These are phyloP conservation scores for Eleutherodactylus coqui DNA, from an alignment of 2,797 vertebrate genomes.

Conservation along the genomic window DNA sequence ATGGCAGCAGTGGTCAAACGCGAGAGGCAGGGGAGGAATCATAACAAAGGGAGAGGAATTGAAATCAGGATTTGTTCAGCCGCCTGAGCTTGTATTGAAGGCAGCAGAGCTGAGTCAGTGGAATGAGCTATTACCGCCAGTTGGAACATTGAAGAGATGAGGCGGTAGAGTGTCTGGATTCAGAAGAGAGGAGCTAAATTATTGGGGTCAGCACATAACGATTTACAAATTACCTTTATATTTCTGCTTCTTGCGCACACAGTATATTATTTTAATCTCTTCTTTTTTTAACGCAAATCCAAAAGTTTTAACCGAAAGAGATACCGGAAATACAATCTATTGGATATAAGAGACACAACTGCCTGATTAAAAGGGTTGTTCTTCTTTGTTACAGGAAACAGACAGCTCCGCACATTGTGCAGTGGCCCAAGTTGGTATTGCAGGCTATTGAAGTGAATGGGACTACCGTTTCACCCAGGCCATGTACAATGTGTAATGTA, in stretches of 20 bases:
- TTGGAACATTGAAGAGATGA: constrained; percentile 21
- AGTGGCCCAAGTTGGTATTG: too few species aligned
- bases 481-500: too few species aligned
- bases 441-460: too few species aligned
- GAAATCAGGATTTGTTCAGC: constrained; percentile 47
- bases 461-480: too few species aligned
- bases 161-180: constrained; percentile 1
- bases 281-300: neutral
- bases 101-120: constrained; percentile 44
- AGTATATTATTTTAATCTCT: neutral
- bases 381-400: too few species aligned
- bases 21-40: constrained; percentile 35
- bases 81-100: constrained; percentile 24
- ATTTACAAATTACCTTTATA: constrained; percentile 41
- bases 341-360: too few species aligned
- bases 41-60: constrained; percentile 39
- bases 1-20: constrained; percentile 50
- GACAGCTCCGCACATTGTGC: too few species aligned
- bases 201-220: constrained; percentile 30
- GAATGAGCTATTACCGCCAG: constrained; percentile 37
- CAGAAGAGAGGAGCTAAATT: constrained; percentile 19
- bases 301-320: neutral
- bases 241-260: constrained; percentile 10
- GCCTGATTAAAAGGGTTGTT: too few species aligned
- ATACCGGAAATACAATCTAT: too few species aligned